Evolutionary conservation across 1,140 invertebrate genomes (phyloP).

Genomic region (Octopus sinensis): DNA sequence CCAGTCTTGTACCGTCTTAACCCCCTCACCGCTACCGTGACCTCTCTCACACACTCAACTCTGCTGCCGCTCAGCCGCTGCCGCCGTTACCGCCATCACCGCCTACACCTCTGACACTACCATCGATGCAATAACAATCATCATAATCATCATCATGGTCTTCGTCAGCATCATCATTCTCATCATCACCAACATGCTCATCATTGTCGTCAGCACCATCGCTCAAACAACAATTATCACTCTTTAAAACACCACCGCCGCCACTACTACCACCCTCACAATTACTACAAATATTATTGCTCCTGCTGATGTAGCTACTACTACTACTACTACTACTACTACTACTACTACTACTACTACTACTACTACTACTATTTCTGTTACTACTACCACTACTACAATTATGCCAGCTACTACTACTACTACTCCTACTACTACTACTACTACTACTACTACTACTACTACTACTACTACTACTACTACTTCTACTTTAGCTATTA

Average conservation of each 20-base stretch:
- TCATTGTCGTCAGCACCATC: background rate
- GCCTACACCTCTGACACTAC: too few relatives aligned
- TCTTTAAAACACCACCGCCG: background rate
- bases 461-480: constrained; percentile 7
- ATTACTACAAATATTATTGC: constrained; percentile 1
- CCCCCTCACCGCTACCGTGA: too few relatives aligned
- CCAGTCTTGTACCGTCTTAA: too few relatives aligned
- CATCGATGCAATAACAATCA: too few relatives aligned
- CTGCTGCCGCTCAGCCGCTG: too few relatives aligned
- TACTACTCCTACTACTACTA: background rate
- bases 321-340: background rate
- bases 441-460: background rate
- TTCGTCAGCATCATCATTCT: too few relatives aligned
- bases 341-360: background rate
- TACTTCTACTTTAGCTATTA: background rate
- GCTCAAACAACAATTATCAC: background rate
- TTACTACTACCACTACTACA: background rate
- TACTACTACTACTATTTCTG: background rate
- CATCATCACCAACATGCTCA: too few relatives aligned
- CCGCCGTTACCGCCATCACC: too few relatives aligned
- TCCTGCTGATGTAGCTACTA: background rate
- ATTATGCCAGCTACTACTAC: background rate
- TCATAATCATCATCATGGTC: too few relatives aligned
- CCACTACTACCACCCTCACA: background rate
- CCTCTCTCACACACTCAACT: too few relatives aligned